These are phyloP conservation scores for Yponomeuta evonymella DNA, from an alignment of 2,888 invertebrate genomes.

Conservation along the genomic window DNA sequence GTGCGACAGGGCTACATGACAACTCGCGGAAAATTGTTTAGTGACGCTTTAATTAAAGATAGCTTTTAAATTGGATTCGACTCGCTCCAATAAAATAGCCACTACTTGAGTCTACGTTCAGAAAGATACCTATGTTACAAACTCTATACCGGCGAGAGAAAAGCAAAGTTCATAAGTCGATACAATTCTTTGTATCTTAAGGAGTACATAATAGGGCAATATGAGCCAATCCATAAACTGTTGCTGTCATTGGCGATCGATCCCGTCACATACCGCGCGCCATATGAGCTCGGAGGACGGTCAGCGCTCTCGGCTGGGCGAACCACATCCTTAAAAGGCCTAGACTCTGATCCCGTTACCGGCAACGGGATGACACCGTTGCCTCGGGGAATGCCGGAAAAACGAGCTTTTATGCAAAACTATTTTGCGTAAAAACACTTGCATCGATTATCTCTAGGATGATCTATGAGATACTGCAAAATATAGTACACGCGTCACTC, in stretches of 20 bases:
- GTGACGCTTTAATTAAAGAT: conserved; percentile 49
- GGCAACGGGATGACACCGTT: conserved; percentile 48
- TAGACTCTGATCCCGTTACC: conserved; percentile 60
- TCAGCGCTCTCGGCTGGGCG: conserved; percentile 27
- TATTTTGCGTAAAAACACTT: conserved; percentile 13
- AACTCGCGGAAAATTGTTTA: conserved; percentile 33
- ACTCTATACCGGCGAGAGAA: background rate
- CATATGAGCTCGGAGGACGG: conserved; percentile 15
- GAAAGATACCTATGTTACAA: background rate
- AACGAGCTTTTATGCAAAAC: conserved; percentile 13
- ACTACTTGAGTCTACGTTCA: conserved; percentile 1
- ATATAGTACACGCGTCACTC: background rate
- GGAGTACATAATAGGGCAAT: background rate
- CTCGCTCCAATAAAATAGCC: conserved; percentile 48
- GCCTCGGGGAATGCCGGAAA: conserved; percentile 39
- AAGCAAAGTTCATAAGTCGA: background rate
- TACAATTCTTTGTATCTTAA: background rate
- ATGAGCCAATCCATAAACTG: background rate
- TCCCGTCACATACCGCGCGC: background rate
- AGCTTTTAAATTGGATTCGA: conserved; percentile 58
- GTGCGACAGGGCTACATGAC: background rate
- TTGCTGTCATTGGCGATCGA: background rate
- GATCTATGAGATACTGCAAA: background rate
- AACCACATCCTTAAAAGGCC: conserved; percentile 61
- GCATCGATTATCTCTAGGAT: background rate